Percentiles rank a stretch among this genome's conserved stretches.
phyloP scores from a whole-genome alignment of 2,797 vertebrate species.

The Siniperca scherzeri region DNA sequence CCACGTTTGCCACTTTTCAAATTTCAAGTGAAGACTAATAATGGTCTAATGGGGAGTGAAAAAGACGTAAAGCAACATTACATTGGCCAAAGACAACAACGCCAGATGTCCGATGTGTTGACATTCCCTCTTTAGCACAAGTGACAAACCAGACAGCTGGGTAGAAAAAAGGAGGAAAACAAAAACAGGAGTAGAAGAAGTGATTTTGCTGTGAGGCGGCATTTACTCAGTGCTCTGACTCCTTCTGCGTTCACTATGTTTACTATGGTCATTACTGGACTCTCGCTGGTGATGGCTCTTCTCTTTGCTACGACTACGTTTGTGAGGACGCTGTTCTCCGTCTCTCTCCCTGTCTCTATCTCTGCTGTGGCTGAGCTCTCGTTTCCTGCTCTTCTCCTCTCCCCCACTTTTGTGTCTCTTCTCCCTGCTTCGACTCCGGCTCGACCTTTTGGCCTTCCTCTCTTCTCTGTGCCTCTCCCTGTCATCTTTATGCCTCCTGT shows the following conservation, averaged over 20 bases:
- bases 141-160: slow-evolving; percentile 58
- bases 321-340: slow-evolving; percentile 88
- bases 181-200: slow-evolving; percentile 53
- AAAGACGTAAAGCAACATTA: slow-evolving; percentile 70
- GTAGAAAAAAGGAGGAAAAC: slow-evolving; percentile 57
- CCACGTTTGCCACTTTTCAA: slow-evolving; percentile 65
- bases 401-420: slow-evolving; percentile 88
- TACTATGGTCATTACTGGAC: slow-evolving; percentile 90
- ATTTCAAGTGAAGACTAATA: slow-evolving; percentile 82
- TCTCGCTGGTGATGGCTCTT: slow-evolving; percentile 90
- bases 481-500: slow-evolving; percentile 89
- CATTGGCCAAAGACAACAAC: slow-evolving; percentile 60
- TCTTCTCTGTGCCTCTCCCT: slow-evolving; percentile 91
- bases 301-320: slow-evolving; percentile 92
- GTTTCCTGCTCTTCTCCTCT: slow-evolving; percentile 91
- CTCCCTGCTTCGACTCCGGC: slow-evolving; percentile 92
- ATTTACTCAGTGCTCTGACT: slow-evolving; percentile 91
- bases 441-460: slow-evolving; percentile 91
- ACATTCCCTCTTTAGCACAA: slow-evolving; percentile 73
- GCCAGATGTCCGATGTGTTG: slow-evolving; percentile 64
- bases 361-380: slow-evolving; percentile 90
- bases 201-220: slow-evolving; percentile 55
- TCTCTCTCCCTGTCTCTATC: slow-evolving; percentile 88
- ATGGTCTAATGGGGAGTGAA: slow-evolving; percentile 79
- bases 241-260: slow-evolving; percentile 86